Evolutionary conservation across 1,140 invertebrate species (phyloP), one percentile per base, ranked within the genome.

Genomic region (Cydia strobilella): DNA sequence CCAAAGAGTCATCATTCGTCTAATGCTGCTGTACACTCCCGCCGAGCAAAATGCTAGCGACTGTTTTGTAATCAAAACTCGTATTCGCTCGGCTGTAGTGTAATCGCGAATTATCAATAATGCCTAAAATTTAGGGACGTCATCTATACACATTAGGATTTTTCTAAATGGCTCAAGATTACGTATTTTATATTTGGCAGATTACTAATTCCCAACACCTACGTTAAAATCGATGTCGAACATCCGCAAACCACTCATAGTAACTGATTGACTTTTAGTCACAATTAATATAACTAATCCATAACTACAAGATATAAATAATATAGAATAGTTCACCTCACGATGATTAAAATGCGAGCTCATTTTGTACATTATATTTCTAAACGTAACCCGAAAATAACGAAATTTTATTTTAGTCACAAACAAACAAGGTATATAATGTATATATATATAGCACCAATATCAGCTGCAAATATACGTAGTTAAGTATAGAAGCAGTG

Each of bases 371-470:
- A 80, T 72, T 75, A 74, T 82, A 79, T 80, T 79, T 80, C 78
- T 65, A 71, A 42, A 25, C 73, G 77, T 79, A 74, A 74, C 71
- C 51, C 45, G 45, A 80, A 65, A 51, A 42, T 72, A 72, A 62
- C 51, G 65, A 73, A 82, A 82, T 35, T 79, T 78, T 79, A 54
- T 80, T 77, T 80, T 78, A 82, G 84, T 83, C 83, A 84, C 81
- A 79, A 84, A 85, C 84, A 79, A 84, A 84, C 82, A 86, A 83
- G 83, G 75, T 87, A 87, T 82, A n/a, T n/a, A n/a, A n/a, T n/a
- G n/a, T n/a, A n/a, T n/a, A n/a, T n/a, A n/a, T n/a, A 78, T 90
- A 90, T 92, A 92, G 90, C 90, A 92, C 90, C 90, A 91, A 86
- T 81, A 75, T 91, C 90, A 92, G 90, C 90, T 87, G 85, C 80